Conservation (phyloP, 2,888 invertebrate species). For the Dryocosmus kuriphilus region DNA sequence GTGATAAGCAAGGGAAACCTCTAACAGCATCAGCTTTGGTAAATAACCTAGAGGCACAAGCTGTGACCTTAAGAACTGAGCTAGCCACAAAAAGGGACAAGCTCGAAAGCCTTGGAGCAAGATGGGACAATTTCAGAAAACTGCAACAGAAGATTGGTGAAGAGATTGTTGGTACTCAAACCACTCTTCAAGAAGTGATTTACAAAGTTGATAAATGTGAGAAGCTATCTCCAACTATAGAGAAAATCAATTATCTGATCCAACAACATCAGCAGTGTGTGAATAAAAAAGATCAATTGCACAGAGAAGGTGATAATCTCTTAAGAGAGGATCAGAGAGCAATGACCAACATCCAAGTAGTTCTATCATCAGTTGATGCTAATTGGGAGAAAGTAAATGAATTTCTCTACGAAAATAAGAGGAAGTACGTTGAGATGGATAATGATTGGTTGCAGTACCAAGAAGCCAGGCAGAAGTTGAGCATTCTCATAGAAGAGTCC, state of each 20-base stretch:
- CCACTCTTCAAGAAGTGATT: slow-evolving; percentile 80
- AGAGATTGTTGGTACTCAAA: slow-evolving; percentile 82
- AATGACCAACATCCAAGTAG: slow-evolving; percentile 89
- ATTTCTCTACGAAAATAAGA: slow-evolving; percentile 85
- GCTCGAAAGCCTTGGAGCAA: slow-evolving; percentile 85
- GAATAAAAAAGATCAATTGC: slow-evolving; percentile 84
- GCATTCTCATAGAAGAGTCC: slow-evolving; percentile 85
- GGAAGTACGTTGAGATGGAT: slow-evolving; percentile 86
- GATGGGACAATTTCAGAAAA: slow-evolving; percentile 88
- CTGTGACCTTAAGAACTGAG: slow-evolving; percentile 83
- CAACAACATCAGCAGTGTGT: slow-evolving; percentile 81
- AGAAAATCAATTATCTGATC: slow-evolving; percentile 79
- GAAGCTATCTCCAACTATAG: slow-evolving; percentile 78
- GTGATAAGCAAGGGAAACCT: slow-evolving; percentile 85
- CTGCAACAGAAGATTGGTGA: slow-evolving; percentile 85
- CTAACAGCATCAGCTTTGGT: slow-evolving; percentile 86
- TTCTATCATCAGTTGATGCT: slow-evolving; percentile 87
- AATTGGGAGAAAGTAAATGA: slow-evolving; percentile 90
- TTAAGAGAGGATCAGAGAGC: slow-evolving; percentile 91
- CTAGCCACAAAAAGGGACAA: slow-evolving; percentile 84
- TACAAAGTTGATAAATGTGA: slow-evolving; percentile 78
- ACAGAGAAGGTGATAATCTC: slow-evolving; percentile 87
- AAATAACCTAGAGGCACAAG: slow-evolving; percentile 85
- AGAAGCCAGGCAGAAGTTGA: slow-evolving; percentile 85
- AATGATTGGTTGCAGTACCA: slow-evolving; percentile 86